phyloP scores from a whole-genome alignment of 92 coral and sea anemone genomes.

The Epizoanthus scotinus region DNA sequence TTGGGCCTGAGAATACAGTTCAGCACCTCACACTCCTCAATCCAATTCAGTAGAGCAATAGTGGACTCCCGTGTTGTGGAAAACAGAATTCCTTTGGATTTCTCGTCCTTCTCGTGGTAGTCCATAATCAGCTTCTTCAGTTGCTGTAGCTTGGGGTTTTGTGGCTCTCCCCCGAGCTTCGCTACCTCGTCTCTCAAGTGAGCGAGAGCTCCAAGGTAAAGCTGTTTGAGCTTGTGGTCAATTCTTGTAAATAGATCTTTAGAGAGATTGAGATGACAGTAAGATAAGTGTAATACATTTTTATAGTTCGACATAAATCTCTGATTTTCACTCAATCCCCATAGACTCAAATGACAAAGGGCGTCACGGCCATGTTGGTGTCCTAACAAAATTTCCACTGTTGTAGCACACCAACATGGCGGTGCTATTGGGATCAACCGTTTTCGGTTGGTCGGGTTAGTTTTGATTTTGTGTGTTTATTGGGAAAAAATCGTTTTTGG shows the following conservation, averaged over 20 bases:
- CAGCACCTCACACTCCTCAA: constrained; percentile 48
- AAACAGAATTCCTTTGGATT: constrained; percentile 70
- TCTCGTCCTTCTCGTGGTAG: constrained; percentile 29
- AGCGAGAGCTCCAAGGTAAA: constrained; percentile 38
- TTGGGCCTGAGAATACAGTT: constrained; percentile 50
- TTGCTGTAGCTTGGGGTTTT: constrained; percentile 52
- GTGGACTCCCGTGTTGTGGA: constrained; percentile 65
- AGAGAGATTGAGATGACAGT: constrained; percentile 21
- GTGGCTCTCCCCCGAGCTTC: constrained; percentile 30
- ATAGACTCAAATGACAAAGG: too few relatives aligned
- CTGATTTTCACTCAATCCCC: too few relatives aligned
- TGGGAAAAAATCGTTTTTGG: too few relatives aligned
- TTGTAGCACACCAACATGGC: too few relatives aligned
- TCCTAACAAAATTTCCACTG: too few relatives aligned
- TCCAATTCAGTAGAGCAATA: constrained; percentile 59
- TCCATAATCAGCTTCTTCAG: constrained; percentile 43
- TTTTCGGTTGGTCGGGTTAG: too few relatives aligned
- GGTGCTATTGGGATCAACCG: too few relatives aligned
- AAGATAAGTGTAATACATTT: too few relatives aligned
- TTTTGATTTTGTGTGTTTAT: too few relatives aligned
- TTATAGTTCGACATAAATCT: too few relatives aligned
- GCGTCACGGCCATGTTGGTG: too few relatives aligned
- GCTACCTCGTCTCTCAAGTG: not conserved
- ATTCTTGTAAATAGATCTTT: constrained; percentile 32
- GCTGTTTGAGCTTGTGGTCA: constrained; percentile 28